phyloP scores from a whole-genome alignment of 2,113 vertebrate species.

The Myiozetetes cayanensis region DNA sequence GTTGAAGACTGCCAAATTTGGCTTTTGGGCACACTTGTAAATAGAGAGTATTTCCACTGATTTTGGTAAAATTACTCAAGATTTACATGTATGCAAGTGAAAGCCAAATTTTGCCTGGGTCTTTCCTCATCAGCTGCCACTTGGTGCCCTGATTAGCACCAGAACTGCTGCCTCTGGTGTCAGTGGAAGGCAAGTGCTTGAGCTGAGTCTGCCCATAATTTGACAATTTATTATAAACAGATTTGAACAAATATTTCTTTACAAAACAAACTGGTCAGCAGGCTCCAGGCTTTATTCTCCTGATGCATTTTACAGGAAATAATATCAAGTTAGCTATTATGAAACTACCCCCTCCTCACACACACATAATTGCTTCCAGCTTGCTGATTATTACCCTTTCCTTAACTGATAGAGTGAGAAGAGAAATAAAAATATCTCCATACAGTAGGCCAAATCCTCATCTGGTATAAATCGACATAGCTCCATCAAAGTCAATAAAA shows the following conservation, averaged over 20 bases:
- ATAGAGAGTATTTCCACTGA: background rate
- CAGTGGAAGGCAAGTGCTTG: slow-evolving; percentile 10
- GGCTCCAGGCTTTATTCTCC: slow-evolving; percentile 50
- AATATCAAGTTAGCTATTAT: slow-evolving; percentile 66
- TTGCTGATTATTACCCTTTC: slow-evolving; percentile 63
- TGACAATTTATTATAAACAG: slow-evolving; percentile 56
- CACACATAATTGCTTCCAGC: slow-evolving; percentile 61
- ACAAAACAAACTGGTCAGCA: slow-evolving; percentile 57
- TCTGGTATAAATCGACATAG: slow-evolving; percentile 62
- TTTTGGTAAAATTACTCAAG: slow-evolving; percentile 15
- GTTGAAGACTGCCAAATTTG: slow-evolving; percentile 46
- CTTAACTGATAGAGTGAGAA: slow-evolving; percentile 64
- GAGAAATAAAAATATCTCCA: slow-evolving; percentile 56
- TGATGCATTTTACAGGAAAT: slow-evolving; percentile 67
- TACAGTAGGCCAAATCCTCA: slow-evolving; percentile 62
- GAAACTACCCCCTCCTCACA: slow-evolving; percentile 67
- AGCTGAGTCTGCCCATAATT: background rate
- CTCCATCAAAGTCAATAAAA: slow-evolving; percentile 66
- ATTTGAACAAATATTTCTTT: slow-evolving; percentile 44
- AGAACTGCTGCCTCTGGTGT: background rate
- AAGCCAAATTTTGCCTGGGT: background rate
- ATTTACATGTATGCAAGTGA: background rate
- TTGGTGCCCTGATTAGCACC: background rate
- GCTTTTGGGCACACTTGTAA: slow-evolving; percentile 39
- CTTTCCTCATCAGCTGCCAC: background rate